These are phyloP conservation scores for Phoenicopterus ruber DNA, from an alignment of 2,113 vertebrate genomes.

Conservation along the genomic window DNA sequence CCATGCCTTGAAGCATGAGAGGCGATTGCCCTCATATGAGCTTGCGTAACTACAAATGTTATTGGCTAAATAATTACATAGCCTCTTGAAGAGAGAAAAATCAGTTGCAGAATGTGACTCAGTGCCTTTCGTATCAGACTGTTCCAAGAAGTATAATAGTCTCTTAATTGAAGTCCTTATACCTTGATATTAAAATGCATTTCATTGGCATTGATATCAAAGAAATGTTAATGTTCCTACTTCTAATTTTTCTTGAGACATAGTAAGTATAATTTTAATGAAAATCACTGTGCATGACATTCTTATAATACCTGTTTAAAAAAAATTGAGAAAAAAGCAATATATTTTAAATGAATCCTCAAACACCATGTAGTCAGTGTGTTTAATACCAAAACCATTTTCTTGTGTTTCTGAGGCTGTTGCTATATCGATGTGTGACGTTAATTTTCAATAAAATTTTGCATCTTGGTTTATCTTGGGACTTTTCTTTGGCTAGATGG, in stretches of 20 bases:
- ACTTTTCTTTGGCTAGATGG: conserved; percentile 57
- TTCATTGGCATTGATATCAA: conserved; percentile 33
- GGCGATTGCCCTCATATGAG: background rate
- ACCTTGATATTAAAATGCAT: conserved; percentile 49
- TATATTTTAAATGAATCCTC: conserved; percentile 23
- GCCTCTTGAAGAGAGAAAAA: conserved; percentile 34
- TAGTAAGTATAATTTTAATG: conserved; percentile 30
- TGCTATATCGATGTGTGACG: conserved; percentile 72
- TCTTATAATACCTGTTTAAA: background rate
- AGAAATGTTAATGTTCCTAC: conserved; percentile 25
- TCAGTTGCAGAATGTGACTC: conserved; percentile 53
- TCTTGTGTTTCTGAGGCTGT: conserved; percentile 66
- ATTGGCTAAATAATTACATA: conserved; percentile 40
- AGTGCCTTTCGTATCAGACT: conserved; percentile 51
- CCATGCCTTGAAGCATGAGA: conserved; percentile 36
- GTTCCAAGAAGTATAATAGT: conserved; percentile 48
- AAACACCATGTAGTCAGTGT: conserved; percentile 23
- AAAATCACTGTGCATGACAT: conserved; percentile 44
- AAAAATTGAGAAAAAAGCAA: background rate
- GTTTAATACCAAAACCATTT: conserved; percentile 37
- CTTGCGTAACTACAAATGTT: conserved; percentile 39
- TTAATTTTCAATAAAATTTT: conserved; percentile 83
- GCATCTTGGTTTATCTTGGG: conserved; percentile 73
- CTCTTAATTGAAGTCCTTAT: conserved; percentile 45
- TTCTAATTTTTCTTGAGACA: conserved; percentile 36